Evolutionary conservation across 2,797 vertebrate genomes (phyloP), one percentile per base, ranked within the genome.

Genomic region (Sandelia bainsii): DNA sequence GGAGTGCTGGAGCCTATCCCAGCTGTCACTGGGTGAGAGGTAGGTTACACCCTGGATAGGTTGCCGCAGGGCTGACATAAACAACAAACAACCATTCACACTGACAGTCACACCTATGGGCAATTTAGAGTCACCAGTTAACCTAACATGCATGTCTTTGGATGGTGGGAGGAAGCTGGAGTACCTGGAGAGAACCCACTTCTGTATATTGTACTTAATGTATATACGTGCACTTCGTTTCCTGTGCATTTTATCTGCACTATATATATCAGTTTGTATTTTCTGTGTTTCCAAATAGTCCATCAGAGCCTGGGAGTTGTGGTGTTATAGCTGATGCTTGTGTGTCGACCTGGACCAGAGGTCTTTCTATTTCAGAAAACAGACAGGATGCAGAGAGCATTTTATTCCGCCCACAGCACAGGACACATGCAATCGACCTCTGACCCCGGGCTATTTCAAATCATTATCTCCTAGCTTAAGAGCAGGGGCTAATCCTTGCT

Each of bases 391-490:
- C 67, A 58, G 56, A 63, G 60, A 83, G 49, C 64, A 66, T 60
- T 79, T 83, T 77, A 80, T 66, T 10, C 68, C 3, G 8, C 77
- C 80, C 76, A 53, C 82, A 78, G 60, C 76, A 82, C 73, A 72
- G 75, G 53, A 83, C 80, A 71, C 57, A 61, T 79, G 82, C 80
- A 78, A 73, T 75, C 59, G 49, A 83, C 82, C 85, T 87, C 49
- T 83, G 75, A 92, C 85, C 88, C 25, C 2, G 13, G 70, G 48
- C 78, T 65, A 81, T 89, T 90, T 84, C 8, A 20, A 88, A 81
- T 89, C 84, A 85, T 93, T 86, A 91, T 91, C 87, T 83, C 51
- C 22, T 13, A 51, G 85, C 82, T 87, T 87, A 87, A 88, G 77
- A 80, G 81, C 76, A 68, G 56, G 52, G 74, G 66, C 82, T 93